Base-by-base conservation (phyloP, 1,140 invertebrate genomes). In the Neodiprion virginianus region DNA sequence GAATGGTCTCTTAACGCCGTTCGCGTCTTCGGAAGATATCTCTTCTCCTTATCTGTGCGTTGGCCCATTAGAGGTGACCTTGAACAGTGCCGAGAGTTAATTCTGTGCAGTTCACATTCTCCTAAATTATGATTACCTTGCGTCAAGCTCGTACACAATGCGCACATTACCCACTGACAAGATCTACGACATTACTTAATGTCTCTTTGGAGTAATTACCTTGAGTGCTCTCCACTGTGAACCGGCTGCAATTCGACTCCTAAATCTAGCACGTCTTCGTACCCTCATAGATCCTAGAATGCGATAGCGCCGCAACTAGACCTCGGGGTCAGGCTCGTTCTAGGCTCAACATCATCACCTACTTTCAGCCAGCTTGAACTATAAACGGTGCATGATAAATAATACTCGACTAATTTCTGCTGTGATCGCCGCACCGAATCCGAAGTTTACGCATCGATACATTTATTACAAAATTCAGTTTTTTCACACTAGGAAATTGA, bases 121-220 rank as follows among this genome's bases (percentile, higher is more conserved):
- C 5, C 53, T 17, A 61, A 61, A 61, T 61, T 61, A 61, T 61
- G 53, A 61, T 61, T 61, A 61, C 53, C n/a, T 61, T 61, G n/a
- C 53, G n/a, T 17, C n/a, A 61, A 12, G 53, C n/a, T 14, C 53
- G 53, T 12, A 14, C 53, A 8, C 7, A 61, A 12, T 12, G 53
- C 8, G n/a, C 4, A 17, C 53, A 12, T 7, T 12, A 4, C 4
- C 3, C 53, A 61, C 53, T 61, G 53, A 61, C 53, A 61, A 61
- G 53, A 61, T 61, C 53, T 61, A 61, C n/a, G 53, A 17, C 53
- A 61, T 61, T 17, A 61, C 53, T 61, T 61, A 61, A 61, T 61
- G 53, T 61, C 53, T 61, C 11, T 61, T 8, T 61, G 8, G 53
- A 61, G 53, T 61, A 61, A 61, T 61, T 61, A 61, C 53, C 28